A percentile compares a stretch with the other conserved stretches of the same genome.
Conservation (phyloP, 2,113 vertebrate species). For the Atractosteus spatula region DNA sequence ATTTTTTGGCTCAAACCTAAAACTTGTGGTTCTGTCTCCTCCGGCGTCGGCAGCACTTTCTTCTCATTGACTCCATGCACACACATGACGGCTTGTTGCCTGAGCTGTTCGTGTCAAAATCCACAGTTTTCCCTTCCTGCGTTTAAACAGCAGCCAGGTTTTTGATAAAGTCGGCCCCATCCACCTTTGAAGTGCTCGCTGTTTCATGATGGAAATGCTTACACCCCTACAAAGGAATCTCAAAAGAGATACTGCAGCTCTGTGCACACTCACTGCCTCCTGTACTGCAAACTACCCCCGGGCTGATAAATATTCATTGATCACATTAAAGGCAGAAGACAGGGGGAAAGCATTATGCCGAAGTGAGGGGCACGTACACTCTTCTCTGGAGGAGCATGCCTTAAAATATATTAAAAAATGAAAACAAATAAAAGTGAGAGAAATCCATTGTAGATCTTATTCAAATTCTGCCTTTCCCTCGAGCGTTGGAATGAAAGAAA, state of each 20-base stretch:
- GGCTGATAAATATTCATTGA: slow-evolving; percentile 16
- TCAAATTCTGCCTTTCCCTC: background rate
- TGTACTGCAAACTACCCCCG: background rate
- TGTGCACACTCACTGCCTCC: background rate
- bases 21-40: too few species aligned
- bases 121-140: background rate
- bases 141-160: background rate
- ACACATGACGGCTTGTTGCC: background rate
- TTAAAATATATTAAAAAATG: background rate
- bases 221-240: background rate
- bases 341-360: background rate
- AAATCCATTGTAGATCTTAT: background rate
- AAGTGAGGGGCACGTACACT: slow-evolving; percentile 1
- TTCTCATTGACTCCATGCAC: too few species aligned
- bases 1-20: too few species aligned
- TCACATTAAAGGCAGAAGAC: slow-evolving; percentile 7
- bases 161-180: background rate
- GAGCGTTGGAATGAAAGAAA: background rate
- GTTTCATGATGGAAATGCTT: background rate
- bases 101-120: background rate
- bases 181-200: background rate
- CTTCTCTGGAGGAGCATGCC: background rate
- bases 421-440: background rate
- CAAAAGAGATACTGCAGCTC: slow-evolving; percentile 1
- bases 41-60: too few species aligned